These are phyloP conservation scores for Lucilia sericata DNA, from an alignment of 1,140 invertebrate genomes.

Conservation along the genomic window DNA sequence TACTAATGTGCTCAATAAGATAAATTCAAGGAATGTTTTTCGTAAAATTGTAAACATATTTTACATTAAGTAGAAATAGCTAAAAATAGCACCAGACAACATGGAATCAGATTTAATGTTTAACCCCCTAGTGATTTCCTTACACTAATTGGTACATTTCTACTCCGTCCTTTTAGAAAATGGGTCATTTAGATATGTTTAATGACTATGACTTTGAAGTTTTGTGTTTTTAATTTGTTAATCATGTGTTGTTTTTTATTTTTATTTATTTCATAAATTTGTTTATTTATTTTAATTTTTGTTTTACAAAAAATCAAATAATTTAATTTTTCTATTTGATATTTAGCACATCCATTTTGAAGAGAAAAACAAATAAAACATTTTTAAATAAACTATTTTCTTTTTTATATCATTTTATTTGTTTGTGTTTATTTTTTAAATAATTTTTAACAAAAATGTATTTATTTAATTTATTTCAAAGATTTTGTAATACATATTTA, in stretches of 20 bases:
- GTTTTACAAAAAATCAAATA: not conserved
- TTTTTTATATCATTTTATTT: not conserved
- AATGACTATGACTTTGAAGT: not conserved
- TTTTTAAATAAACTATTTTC: not conserved
- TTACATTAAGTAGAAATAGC: no score
- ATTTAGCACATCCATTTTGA: not conserved
- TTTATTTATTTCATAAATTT: conserved; percentile 1
- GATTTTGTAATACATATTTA: conserved; percentile 4
- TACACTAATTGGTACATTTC: no score
- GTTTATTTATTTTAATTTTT: not conserved
- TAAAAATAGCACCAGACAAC: no score
- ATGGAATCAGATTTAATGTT: no score
- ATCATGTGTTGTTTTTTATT: not conserved
- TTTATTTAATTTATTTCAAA: conserved; percentile 1
- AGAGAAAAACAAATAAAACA: not conserved
- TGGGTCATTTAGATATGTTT: not conserved
- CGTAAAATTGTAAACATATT: no score
- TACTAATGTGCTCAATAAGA: no score
- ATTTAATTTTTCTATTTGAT: not conserved
- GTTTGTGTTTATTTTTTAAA: not conserved
- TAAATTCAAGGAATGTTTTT: no score
- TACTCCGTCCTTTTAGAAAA: not conserved
- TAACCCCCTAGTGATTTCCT: no score
- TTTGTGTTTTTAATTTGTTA: not conserved
- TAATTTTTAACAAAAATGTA: not conserved